Evolutionary conservation across 1,140 invertebrate genomes (phyloP).

Genomic region (Drosophila bocqueti): DNA sequence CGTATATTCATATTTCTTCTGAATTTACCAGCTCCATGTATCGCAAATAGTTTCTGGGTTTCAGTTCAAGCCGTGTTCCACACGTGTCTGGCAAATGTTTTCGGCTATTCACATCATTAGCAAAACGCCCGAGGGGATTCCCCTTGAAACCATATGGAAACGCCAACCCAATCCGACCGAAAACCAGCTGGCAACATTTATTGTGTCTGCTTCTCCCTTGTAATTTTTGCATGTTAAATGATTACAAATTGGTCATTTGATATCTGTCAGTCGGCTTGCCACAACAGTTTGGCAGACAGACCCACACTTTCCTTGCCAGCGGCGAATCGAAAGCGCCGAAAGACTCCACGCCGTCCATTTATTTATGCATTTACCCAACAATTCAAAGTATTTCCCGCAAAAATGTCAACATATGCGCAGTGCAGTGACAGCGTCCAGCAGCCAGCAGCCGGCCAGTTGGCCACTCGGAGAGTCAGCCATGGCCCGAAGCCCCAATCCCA

Average conservation of each 20-base stretch:
- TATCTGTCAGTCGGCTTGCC: slow-evolving; percentile 56
- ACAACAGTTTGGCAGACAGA: slow-evolving; percentile 60
- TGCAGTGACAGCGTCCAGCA: slow-evolving; percentile 63
- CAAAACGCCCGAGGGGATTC: slow-evolving; percentile 48
- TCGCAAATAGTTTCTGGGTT: slow-evolving; percentile 10
- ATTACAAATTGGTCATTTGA: slow-evolving; percentile 77
- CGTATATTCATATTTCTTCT: slow-evolving; percentile 26
- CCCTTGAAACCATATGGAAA: slow-evolving; percentile 34
- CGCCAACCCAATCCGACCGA: background rate
- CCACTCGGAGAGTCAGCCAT: slow-evolving; percentile 30
- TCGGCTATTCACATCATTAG: slow-evolving; percentile 56
- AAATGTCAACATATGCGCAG: slow-evolving; percentile 79
- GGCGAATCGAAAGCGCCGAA: slow-evolving; percentile 39
- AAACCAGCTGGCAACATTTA: slow-evolving; percentile 34
- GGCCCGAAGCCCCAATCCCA: slow-evolving; percentile 29
- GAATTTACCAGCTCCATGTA: background rate
- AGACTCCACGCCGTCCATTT: slow-evolving; percentile 34
- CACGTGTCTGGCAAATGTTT: slow-evolving; percentile 62
- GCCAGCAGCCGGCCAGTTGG: slow-evolving; percentile 19
- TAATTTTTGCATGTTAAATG: slow-evolving; percentile 66
- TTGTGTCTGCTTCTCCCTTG: slow-evolving; percentile 27
- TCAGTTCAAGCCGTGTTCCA: slow-evolving; percentile 7
- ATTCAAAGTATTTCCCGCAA: slow-evolving; percentile 74
- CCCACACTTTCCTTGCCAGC: slow-evolving; percentile 61
- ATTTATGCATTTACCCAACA: slow-evolving; percentile 65